These are phyloP conservation scores for Kryphioiulus occultus DNA, from an alignment of 2,888 invertebrate species.

Conservation along the genomic window DNA sequence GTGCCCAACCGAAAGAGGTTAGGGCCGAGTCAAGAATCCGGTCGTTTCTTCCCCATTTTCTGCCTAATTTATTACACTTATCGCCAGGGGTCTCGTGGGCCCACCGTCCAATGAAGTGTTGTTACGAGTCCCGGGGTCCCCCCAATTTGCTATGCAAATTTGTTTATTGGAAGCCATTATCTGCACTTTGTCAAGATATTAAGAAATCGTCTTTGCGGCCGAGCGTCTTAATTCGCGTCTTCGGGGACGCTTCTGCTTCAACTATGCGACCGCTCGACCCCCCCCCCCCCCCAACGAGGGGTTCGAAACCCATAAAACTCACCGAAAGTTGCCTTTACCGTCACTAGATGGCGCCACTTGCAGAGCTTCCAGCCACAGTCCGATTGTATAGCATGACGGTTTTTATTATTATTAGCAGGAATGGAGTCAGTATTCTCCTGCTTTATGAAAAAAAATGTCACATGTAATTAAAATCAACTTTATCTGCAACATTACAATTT, in stretches of 20 bases:
- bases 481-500: too few species aligned
- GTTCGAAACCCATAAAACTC: too few species aligned
- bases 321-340: neutral
- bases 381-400: too few species aligned
- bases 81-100: neutral
- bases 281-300: neutral
- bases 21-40: neutral
- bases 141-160: slow-evolving; percentile 2
- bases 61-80: neutral
- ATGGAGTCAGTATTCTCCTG: too few species aligned
- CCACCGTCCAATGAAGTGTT: neutral
- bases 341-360: neutral
- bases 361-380: too few species aligned
- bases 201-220: neutral
- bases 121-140: neutral
- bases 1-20: neutral
- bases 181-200: slow-evolving; percentile 23
- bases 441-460: too few species aligned
- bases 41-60: neutral
- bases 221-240: slow-evolving; percentile 1
- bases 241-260: neutral
- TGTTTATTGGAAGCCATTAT: slow-evolving; percentile 23
- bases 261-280: neutral
- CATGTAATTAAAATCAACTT: too few species aligned
- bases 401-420: too few species aligned